Base-by-base conservation (phyloP, 1,140 invertebrate species). In the Sminthurides bifidus region DNA sequence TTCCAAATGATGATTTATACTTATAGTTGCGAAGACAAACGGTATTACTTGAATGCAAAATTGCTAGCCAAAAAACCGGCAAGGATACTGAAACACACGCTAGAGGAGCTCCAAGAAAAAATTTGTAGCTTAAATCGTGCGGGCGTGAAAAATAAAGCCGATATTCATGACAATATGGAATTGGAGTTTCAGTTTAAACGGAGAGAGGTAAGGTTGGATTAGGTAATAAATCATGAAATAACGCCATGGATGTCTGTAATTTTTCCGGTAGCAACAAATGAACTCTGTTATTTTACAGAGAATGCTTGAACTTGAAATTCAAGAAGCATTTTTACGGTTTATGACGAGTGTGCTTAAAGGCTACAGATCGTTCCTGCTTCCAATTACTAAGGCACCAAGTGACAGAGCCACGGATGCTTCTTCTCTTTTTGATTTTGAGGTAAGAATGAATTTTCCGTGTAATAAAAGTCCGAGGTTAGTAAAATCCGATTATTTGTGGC, bases 281-380 rank as follows among this genome's bases (percentile, higher is more conserved):
- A n/a, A n/a, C n/a, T 51, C 29, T 21, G 72, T 44, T 65, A 29
- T 40, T 48, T 46, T 65, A 29, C 58, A 84, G 77, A 79, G 86
- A 75, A 78, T 78, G 19, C 70, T 94, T 58, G 93, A 98, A 68
- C 73, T 93, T 46, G 84, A 88, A 71, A 98, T 99, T 53, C 92
- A 97, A 72, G 94, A 98, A 71, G 88, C 91, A 5, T 98, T 98
- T 73, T 75, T 99, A 27, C 78, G 87, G 46, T 98, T 98, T 68
- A 98, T 95, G 84, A 91, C 90, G 3, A 79, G 83, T 35, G 85
- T 95, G 54, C 71, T 98, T 59, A 87, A 87, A 69, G 93, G 92
- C 3, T 98, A 98, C 73, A 78, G 89, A 44, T 75, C 78, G 41
- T 96, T 81, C 71, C 74, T 99, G 35, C 78, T 92, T 54, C 95